Base-by-base conservation (phyloP, 2,888 invertebrate genomes). In the Pristionchus arcanus region DNA sequence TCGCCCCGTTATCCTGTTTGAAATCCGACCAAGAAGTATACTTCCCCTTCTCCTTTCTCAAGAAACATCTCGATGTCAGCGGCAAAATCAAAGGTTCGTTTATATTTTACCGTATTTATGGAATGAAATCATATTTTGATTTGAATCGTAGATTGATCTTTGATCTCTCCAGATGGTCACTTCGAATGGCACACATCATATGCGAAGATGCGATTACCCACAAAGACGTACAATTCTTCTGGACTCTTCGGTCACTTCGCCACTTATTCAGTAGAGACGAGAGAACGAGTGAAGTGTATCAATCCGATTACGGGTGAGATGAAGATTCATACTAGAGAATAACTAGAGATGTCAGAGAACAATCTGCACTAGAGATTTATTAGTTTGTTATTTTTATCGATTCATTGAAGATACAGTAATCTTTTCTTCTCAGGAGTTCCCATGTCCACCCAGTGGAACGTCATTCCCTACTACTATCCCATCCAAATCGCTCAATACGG, bases 401-500 rank as follows among this genome's bases (percentile, higher is more conserved):
- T 28, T 55, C 34, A 42, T 9, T 49, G 42, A 59, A 59, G 15
- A 25, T 25, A 21, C 25, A 21, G 15, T 59, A 16, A 59, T 3
- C 5, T 34, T 68, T 25, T 89, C 90, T 19, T 87, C 63, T 42
- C 92, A 96, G 96, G 96, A 84, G 98, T 98, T 28, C 98, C 98
- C 0, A 97, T 98, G 89, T 98, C 98, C n/a, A 98, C 97, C 0
- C 98, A 98, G 95, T 99, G 99, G 99, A 97, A 98, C 94, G 97
- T 97, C 63, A 97, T 97, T 91, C 99, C 99, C 0, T 98, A 99
- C 96, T 98, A 97, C 96, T 99, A 99, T 96, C 98, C 99, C 0
- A 99, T 98, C 1, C 99, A 99, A 96, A 98, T 99, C 92, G 98
- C 99, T 13, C 99, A 99, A 95, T 99, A 98, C 95, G 99, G 98